Base-by-base conservation (phyloP, 2,113 vertebrate species). In the Gobio gobio region DNA sequence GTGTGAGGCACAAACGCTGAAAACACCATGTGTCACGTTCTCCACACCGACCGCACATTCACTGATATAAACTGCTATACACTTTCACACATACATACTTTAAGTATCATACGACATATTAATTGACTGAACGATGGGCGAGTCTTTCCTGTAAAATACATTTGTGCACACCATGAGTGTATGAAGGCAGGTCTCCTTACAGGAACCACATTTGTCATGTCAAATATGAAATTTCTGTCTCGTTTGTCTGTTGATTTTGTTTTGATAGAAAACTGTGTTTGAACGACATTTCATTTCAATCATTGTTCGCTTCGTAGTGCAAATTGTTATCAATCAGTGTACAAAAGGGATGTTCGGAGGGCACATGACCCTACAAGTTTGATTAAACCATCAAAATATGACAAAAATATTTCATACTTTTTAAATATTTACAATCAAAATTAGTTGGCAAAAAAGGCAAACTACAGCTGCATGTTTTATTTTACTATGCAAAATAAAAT, bases 61-160 rank as follows among this genome's bases (percentile, higher is more conserved):
- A 18, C 51, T 54, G 51, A 54, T 26, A 79, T 26, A 20, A 40
- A 82, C 33, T 9, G 26, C 49, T 12, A 18, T 16, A 10, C 16
- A 3, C 47, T 29, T 10, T 51, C 26, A 51, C 47, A 51, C n/a
- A 49, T 2, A 7, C 40, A 20, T 54, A 54, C 51, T 54, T 18
- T 20, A 6, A 20, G 16, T 20, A 18, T 54, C 51, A 74, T n/a
- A 74, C 45, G 16, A 36, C 29, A 40, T 40, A 20, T 36, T 68
- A 2, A 36, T 14, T 29, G 61, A 3, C 2, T 16, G 2, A 66
- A 3, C 1, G 68, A 70, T n/a, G 16, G 93, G 93, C 93, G 92
- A 92, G 91, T 49, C 43, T 36, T 36, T 36, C 7, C 29, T 68
- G 29, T 20, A 36, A 68, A 33, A 36, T 33, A 33, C 29, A 3